A percentile compares a stretch with the other conserved stretches of the same genome.
Conservation (phyloP, 2,797 vertebrate species). For the Chaenodraco wilsoni region DNA sequence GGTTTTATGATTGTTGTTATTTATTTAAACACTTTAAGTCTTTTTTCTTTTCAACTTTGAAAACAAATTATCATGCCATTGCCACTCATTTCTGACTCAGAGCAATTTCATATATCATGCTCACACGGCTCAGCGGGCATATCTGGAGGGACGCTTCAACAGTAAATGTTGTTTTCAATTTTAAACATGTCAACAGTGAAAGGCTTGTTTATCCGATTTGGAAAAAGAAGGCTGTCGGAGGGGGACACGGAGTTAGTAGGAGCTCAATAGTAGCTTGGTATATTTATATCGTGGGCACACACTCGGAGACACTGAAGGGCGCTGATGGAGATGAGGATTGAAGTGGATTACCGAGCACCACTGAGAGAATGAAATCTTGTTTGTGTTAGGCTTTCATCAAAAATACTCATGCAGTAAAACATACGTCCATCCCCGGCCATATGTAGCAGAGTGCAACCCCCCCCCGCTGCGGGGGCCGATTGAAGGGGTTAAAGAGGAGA, state of each 20-base stretch:
- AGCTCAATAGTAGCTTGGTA: slow-evolving; percentile 39
- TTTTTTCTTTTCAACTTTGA: not conserved
- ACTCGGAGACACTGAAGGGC: slow-evolving; percentile 53
- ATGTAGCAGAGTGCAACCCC: slow-evolving; percentile 36
- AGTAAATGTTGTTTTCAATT: slow-evolving; percentile 52
- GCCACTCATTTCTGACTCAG: slow-evolving; percentile 53
- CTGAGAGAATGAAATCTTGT: slow-evolving; percentile 57
- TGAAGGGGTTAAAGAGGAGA: slow-evolving; percentile 77
- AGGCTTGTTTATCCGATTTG: slow-evolving; percentile 60
- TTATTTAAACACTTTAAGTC: slow-evolving; percentile 46
- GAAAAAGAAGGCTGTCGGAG: slow-evolving; percentile 35
- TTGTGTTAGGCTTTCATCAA: slow-evolving; percentile 50
- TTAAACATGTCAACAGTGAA: slow-evolving; percentile 45
- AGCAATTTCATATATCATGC: slow-evolving; percentile 57
- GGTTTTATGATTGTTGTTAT: slow-evolving; percentile 37
- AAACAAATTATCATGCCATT: slow-evolving; percentile 55
- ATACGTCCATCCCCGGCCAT: slow-evolving; percentile 36
- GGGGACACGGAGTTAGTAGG: slow-evolving; percentile 31
- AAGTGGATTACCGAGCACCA: slow-evolving; percentile 65
- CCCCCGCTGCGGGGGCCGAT: slow-evolving; percentile 12
- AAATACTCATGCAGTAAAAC: slow-evolving; percentile 44
- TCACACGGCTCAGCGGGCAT: slow-evolving; percentile 30
- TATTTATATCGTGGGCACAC: slow-evolving; percentile 54
- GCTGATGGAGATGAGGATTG: slow-evolving; percentile 66
- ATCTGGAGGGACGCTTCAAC: slow-evolving; percentile 34